Base-by-base conservation (phyloP, 64 coral and sea anemone species). In the Stichodactyla mertensii region DNA sequence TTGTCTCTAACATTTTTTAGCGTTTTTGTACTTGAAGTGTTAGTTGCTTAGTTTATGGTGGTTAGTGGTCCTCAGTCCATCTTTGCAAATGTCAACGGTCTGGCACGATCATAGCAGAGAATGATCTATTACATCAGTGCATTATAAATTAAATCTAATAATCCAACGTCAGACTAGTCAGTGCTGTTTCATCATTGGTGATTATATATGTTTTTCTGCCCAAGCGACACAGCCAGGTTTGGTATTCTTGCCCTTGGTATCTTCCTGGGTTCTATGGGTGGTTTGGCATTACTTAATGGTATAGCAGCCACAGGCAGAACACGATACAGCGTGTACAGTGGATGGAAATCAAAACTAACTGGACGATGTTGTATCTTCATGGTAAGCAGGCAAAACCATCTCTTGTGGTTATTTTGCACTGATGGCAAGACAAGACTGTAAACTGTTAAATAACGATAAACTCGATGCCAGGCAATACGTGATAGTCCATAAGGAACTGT, bases 261-360 rank as follows among this genome's bases (percentile, higher is more conserved):
- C 56, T 92, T 92, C 71, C 87, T 99, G 36, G 97, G 97, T 16
- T 54, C 54, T 5, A 83, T 99, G 79, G 92, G 93, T 13, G 93
- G 93, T 11, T 24, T 99, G 16, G 97, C 64, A 11, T 80, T 99
- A 52, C 80, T 99, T 10, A 56, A 86, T 16, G 97, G 97, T 26
- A 78, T 94, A 16, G 90, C 93, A 77, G 93, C 97, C 7, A 99
- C 97, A 0, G 97, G 97, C 57, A 90, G 93, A 61, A 99, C 97
- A 5, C 71, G 97, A 82, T 99, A 92, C 82, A 95, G 80, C 0
- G 45, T 85, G 10, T 99, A 83, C 77, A 78, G 77, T 15, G 93
- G 87, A 4, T 99, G 93, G 93, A 99, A 99, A 84, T 85, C 93
- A 11, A 91, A 89, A 77, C 54, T 92, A 20, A 51, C 79, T 4